Evolutionary conservation across 2,888 invertebrate genomes (phyloP), one percentile per base, ranked within the genome.

Genomic region (Drosophila bunnanda): DNA sequence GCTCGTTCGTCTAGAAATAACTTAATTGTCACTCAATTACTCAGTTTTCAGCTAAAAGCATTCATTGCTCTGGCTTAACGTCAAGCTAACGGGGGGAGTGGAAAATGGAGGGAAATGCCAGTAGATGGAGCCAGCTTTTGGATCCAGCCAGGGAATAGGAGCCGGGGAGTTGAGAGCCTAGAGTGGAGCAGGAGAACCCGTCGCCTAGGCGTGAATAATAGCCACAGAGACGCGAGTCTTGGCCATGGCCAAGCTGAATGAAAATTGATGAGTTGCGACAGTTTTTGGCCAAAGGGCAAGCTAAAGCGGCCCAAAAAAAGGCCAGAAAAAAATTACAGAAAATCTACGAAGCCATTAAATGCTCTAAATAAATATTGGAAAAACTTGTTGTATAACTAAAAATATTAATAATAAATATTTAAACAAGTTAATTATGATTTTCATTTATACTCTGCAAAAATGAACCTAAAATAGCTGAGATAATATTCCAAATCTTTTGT

Each of bases 21-120:
- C 90, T 91, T 91, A 91, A 91, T 91, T 91, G 91, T 91, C 91
- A 91, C 90, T 90, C 91, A 90, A 91, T 91, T 91, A 90, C 90
- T 91, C 90, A 91, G 90, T 89, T 90, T 90, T 90, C 90, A 90
- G 86, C 86, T 88, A 82, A 84, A 88, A 88, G 88, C 87, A 82
- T 82, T 89, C 82, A 80, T 83, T 82, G 80, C 79, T 79, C 85
- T 80, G 80, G 78, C 76, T 79, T 78, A 80, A 76, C 80, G 83
- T 85, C 80, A 82, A 70, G 34, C 30, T 22, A 50, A n/a, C n/a
- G 10, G 6, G 44, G 60, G 57, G 54, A 71, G 70, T 12, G 67
- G 70, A 57, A 73, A 50, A 25, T n/a, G 60, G 28, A n/a, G 10
- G 25, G 58, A 50, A 48, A 28, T 32, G 13, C 22, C n/a, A 34